A percentile compares a stretch with the other conserved stretches of the same genome.
Evolutionary conservation across 2,113 vertebrate species (phyloP).

Genomic region (Cyanoderma ruficeps): DNA sequence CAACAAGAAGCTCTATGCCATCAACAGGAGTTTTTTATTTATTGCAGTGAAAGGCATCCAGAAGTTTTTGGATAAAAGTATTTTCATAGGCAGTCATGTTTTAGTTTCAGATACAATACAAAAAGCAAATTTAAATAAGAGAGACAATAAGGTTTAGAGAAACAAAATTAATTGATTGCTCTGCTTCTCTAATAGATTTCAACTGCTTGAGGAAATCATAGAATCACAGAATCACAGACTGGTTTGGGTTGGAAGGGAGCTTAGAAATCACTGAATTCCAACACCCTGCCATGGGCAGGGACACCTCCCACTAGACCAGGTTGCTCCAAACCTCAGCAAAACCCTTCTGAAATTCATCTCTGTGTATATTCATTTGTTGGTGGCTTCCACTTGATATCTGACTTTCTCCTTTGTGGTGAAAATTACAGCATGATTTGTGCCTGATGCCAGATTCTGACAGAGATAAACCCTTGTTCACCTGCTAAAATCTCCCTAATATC

Average conservation of each 20-base stretch:
- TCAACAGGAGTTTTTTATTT: neutral
- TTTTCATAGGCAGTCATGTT: neutral
- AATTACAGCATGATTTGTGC: neutral
- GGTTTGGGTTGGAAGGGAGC: neutral
- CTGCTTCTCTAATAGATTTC: neutral
- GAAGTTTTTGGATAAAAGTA: neutral
- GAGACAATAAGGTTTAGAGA: neutral
- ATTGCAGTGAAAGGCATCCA: neutral
- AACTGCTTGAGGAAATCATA: neutral
- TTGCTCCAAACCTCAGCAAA: neutral
- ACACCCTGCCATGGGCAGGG: neutral
- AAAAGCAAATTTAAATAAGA: neutral
- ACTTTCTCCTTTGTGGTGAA: neutral
- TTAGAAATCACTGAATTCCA: neutral
- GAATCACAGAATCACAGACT: neutral
- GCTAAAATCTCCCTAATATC: neutral
- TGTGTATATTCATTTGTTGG: neutral
- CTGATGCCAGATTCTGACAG: neutral
- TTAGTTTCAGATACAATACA: neutral
- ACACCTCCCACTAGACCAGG: neutral
- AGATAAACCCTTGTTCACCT: neutral
- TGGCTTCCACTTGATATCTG: neutral
- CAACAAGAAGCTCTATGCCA: neutral
- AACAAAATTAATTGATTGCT: neutral
- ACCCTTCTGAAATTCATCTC: neutral